Base-by-base conservation (phyloP, 2,888 invertebrate species). In the Acronicta alni region DNA sequence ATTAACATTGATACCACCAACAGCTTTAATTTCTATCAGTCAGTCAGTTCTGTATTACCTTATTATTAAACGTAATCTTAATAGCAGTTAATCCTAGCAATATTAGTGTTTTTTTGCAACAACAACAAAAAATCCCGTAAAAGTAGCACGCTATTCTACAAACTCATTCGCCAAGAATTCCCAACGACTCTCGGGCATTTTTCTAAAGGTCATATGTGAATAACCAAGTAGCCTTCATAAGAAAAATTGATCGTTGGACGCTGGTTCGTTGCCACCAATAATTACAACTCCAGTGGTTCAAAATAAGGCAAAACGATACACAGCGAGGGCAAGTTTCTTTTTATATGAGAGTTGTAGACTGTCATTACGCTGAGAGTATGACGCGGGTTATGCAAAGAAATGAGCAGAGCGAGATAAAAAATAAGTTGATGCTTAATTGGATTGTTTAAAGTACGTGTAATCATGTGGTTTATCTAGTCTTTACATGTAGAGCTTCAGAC, bases 161-260 rank as follows among this genome's bases (percentile, higher is more conserved):
- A 63, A 61, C 67, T 69, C 74, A 72, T 74, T 60, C 66, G 55
- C 60, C 57, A 73, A 72, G 79, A 76, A 81, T 78, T 81, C 84
- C 80, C 77, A 72, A 74, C 80, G 75, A 83, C 80, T 82, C 83
- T 77, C 69, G 71, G 77, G 84, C 80, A 80, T 85, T 87, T 87
- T 83, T 83, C 78, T 89, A 93, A 93, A 93, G 93, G 93, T 91
- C 91, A 92, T 74, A 74, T 79, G 93, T 91, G 88, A 92, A 92
- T 79, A 92, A 89, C 91, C 92, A 87, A 77, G 72, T 72, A 85
- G 83, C 84, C 83, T 85, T 83, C 80, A 75, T 77, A 80, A 72
- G 80, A 86, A 69, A 72, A 77, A 71, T 74, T 75, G 75, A 79
- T 80, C 77, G 67, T 57, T 58, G 54, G 42, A 54, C 62, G 66